These are phyloP conservation scores for Distichodus sexfasciatus DNA, from an alignment of 2,797 vertebrate species.

Conservation along the genomic window DNA sequence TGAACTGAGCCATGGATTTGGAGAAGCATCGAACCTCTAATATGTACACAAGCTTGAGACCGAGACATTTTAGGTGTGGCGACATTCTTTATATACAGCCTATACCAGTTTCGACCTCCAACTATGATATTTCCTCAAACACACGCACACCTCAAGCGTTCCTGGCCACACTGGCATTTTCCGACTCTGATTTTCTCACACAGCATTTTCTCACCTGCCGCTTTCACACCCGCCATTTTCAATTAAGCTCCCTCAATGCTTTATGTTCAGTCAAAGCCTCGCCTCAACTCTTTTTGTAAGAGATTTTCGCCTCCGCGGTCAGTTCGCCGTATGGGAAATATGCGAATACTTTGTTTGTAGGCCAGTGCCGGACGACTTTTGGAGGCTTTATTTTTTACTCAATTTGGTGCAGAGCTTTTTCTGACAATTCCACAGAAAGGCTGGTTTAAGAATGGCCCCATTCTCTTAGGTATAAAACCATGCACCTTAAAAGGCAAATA, in stretches of 20 bases:
- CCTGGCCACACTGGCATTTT: not conserved
- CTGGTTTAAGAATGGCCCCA: not conserved
- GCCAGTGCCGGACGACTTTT: not conserved
- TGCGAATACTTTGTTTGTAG: not conserved
- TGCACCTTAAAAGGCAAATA: no score
- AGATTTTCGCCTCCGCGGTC: not conserved
- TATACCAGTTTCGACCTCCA: no score
- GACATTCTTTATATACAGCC: no score
- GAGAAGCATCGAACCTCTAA: no score
- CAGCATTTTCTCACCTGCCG: not conserved
- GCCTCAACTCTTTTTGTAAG: not conserved
- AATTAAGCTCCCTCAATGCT: not conserved
- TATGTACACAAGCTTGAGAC: no score
- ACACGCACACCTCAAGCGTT: not conserved
- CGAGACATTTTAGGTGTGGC: no score
- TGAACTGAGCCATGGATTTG: no score
- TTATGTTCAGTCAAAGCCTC: not conserved
- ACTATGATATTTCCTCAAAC: no score
- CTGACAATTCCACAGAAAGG: not conserved
- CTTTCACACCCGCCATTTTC: not conserved
- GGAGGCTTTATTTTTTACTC: not conserved
- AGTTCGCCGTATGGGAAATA: not conserved
- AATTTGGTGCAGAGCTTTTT: not conserved
- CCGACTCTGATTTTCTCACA: not conserved
- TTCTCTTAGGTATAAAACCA: not conserved